Percentiles rank a stretch among this genome's conserved stretches.
phyloP scores from a whole-genome alignment of 2,888 invertebrate genomes.

The Macrophya annulata region DNA sequence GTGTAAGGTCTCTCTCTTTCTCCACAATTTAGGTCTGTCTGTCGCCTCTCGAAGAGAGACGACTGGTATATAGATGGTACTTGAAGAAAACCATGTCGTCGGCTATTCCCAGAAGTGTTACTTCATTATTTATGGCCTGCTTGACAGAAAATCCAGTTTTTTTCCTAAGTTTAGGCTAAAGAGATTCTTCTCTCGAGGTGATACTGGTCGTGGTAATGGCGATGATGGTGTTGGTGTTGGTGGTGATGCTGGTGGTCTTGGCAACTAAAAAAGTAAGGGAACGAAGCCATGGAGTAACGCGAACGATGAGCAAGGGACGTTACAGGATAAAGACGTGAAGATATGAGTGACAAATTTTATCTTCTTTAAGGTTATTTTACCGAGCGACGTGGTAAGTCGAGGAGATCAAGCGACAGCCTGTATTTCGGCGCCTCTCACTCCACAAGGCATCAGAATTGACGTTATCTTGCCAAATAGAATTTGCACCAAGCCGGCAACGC shows the following conservation, averaged over 20 bases:
- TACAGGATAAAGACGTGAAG: constrained; percentile 26
- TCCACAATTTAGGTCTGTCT: neutral
- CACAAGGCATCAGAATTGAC: neutral
- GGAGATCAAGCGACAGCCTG: constrained; percentile 29
- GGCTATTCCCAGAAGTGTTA: constrained; percentile 37
- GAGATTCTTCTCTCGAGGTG: neutral
- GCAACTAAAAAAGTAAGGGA: neutral
- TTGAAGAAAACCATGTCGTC: constrained; percentile 43
- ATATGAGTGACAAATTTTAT: constrained; percentile 54
- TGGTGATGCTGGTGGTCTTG: neutral
- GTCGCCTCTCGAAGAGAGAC: neutral
- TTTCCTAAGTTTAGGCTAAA: constrained; percentile 9
- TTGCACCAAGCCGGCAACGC: neutral
- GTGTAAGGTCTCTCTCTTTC: constrained; percentile 6
- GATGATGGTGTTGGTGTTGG: neutral
- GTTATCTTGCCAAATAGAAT: constrained; percentile 48
- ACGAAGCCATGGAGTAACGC: neutral
- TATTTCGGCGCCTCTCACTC: constrained; percentile 19
- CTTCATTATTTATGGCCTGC: constrained; percentile 59
- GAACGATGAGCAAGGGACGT: neutral
- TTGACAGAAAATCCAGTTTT: constrained; percentile 53
- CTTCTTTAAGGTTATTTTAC: constrained; percentile 27
- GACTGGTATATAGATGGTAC: constrained; percentile 11
- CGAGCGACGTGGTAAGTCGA: constrained; percentile 35
- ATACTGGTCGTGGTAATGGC: neutral